Evolutionary conservation across 2,888 invertebrate genomes (phyloP).

Genomic region (Bugulina stolonifera): DNA sequence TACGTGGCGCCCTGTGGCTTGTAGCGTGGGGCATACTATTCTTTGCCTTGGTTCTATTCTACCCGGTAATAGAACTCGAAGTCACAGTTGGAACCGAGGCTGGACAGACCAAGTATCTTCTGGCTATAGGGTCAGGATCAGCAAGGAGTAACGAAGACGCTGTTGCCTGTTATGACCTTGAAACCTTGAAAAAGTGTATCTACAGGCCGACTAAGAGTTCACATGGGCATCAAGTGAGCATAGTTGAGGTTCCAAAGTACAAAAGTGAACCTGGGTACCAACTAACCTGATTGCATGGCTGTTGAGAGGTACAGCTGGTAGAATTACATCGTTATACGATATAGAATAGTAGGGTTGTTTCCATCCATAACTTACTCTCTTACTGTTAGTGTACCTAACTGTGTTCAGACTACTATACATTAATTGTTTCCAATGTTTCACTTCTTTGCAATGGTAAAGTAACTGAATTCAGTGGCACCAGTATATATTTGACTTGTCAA

Average conservation of each 20-base stretch:
- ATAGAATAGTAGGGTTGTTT: no score
- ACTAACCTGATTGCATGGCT: background rate
- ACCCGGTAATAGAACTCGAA: slow-evolving; percentile 4
- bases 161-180: background rate
- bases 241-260: background rate
- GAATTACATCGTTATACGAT: no score
- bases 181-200: background rate
- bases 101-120: background rate
- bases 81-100: background rate
- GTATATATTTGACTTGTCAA: no score
- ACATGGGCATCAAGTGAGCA: background rate
- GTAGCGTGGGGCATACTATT: slow-evolving; percentile 1
- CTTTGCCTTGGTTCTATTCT: slow-evolving; percentile 14
- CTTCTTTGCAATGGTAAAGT: no score
- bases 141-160: background rate
- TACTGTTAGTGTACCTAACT: no score
- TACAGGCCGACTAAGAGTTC: background rate
- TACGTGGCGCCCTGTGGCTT: background rate
- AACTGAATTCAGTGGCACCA: no score
- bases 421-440: no score
- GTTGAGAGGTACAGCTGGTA: no score
- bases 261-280: background rate
- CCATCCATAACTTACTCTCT: no score
- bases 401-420: no score
- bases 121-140: background rate